These are phyloP conservation scores for Eueides isabella DNA, from an alignment of 1,140 invertebrate genomes.

Conservation along the genomic window DNA sequence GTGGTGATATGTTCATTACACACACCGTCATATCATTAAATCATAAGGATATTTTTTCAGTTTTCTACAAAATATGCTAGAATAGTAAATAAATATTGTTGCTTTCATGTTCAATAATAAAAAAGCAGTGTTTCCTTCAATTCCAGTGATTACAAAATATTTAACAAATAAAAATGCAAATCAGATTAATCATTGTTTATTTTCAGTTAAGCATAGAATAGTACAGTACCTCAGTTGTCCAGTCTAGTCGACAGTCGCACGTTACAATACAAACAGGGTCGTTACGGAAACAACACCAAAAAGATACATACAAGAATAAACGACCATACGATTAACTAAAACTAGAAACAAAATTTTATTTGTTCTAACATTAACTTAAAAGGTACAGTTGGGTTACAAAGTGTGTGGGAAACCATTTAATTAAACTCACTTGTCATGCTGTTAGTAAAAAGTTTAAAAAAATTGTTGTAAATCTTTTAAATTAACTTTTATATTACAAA, in stretches of 20 bases:
- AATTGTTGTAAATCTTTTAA: conserved; percentile 37
- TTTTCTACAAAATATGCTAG: too few relatives aligned
- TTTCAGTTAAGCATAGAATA: conserved; percentile 81
- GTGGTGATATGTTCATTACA: too few relatives aligned
- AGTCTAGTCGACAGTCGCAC: conserved; percentile 67
- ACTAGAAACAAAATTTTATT: conserved; percentile 54
- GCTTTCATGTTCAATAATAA: too few relatives aligned
- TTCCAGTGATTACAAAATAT: background rate
- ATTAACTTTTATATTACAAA: conserved; percentile 11
- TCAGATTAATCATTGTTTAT: conserved; percentile 80
- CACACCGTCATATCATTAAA: too few relatives aligned
- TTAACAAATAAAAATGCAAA: background rate
- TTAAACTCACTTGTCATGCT: conserved; percentile 65
- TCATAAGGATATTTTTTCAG: too few relatives aligned
- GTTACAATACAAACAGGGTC: conserved; percentile 39
- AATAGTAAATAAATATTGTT: too few relatives aligned
- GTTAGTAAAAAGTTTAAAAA: conserved; percentile 63
- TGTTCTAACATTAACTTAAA: conserved; percentile 53
- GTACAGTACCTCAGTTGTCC: conserved; percentile 75
- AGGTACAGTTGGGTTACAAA: conserved; percentile 18
- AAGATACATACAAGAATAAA: conserved; percentile 46
- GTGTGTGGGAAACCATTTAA: conserved; percentile 36
- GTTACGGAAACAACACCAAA: conserved; percentile 30
- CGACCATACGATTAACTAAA: conserved; percentile 49
- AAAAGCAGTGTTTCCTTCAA: too few relatives aligned